phyloP scores from a whole-genome alignment of 2,113 vertebrate species.

The Fregetta grallaria region DNA sequence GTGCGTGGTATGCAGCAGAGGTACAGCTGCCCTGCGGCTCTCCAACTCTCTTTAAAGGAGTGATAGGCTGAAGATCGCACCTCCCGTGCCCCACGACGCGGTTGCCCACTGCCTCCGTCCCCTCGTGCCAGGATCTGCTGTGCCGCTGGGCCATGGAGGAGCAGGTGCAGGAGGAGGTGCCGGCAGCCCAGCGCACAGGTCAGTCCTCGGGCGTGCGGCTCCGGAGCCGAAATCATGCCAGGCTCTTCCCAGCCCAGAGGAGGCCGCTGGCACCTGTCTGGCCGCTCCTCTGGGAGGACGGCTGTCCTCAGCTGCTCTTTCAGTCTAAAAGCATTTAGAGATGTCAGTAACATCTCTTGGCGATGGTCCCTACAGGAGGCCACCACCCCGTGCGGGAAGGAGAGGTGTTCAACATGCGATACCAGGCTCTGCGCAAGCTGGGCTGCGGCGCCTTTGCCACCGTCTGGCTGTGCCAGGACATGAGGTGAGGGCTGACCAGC shows the following conservation, averaged over 20 bases:
- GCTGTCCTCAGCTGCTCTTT: neutral
- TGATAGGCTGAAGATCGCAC: neutral
- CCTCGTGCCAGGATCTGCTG: neutral
- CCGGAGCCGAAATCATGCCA: neutral
- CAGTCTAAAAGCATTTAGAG: neutral
- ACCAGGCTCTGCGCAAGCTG: constrained; percentile 78
- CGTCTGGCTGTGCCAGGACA: constrained; percentile 85
- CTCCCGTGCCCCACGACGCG: accelerated
- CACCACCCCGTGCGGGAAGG: constrained; percentile 74
- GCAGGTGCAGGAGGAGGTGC: constrained; percentile 63
- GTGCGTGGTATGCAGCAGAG: neutral
- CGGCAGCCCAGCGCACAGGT: constrained; percentile 73
- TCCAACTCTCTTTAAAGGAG: neutral
- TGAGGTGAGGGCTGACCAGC: constrained; percentile 61
- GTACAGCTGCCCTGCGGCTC: neutral
- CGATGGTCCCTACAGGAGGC: constrained; percentile 58
- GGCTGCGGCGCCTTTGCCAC: constrained; percentile 84
- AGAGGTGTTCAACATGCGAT: constrained; percentile 78
- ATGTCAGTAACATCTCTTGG: neutral
- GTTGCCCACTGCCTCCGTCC: neutral
- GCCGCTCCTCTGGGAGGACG: neutral
- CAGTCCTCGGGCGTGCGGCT: neutral
- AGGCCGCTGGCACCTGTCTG: neutral
- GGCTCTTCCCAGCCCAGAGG: neutral
- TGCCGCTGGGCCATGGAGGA: neutral